These are phyloP conservation scores for Microcebus murinus DNA, from an alignment of 2,113 vertebrate species.

Conservation along the genomic window DNA sequence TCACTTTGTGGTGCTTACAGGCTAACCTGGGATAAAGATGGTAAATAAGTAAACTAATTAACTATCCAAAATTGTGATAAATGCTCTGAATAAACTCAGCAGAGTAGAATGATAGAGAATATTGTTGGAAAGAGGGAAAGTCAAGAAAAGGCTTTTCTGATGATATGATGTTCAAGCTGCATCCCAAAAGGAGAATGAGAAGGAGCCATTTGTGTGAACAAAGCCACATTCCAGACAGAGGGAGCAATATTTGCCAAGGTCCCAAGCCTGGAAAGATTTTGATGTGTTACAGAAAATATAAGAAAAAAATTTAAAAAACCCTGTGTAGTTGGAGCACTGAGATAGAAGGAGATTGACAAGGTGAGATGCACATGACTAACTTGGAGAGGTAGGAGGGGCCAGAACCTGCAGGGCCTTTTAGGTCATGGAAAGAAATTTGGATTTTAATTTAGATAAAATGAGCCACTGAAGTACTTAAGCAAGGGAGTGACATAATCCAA, in stretches of 20 bases:
- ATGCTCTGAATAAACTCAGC: background rate
- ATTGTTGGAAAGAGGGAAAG: background rate
- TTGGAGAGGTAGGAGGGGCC: background rate
- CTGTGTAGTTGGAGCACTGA: background rate
- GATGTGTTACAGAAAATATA: background rate
- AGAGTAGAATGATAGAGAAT: background rate
- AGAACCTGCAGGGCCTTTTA: background rate
- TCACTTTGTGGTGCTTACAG: background rate
- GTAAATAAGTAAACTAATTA: no score
- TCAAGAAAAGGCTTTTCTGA: background rate
- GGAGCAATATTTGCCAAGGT: background rate
- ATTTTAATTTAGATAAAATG: background rate
- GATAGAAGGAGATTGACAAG: background rate
- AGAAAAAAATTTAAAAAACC: background rate
- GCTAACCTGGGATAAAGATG: background rate
- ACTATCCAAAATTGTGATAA: background rate
- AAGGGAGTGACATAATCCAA: background rate
- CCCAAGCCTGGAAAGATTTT: background rate
- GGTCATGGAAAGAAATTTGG: conserved; percentile 1
- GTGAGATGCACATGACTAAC: background rate
- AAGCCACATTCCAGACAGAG: background rate
- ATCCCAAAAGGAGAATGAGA: background rate
- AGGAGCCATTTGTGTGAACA: background rate
- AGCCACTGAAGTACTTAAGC: background rate
- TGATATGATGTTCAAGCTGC: background rate